phyloP scores from a whole-genome alignment of 2,888 invertebrate species.

The Anarsia innoxiella region DNA sequence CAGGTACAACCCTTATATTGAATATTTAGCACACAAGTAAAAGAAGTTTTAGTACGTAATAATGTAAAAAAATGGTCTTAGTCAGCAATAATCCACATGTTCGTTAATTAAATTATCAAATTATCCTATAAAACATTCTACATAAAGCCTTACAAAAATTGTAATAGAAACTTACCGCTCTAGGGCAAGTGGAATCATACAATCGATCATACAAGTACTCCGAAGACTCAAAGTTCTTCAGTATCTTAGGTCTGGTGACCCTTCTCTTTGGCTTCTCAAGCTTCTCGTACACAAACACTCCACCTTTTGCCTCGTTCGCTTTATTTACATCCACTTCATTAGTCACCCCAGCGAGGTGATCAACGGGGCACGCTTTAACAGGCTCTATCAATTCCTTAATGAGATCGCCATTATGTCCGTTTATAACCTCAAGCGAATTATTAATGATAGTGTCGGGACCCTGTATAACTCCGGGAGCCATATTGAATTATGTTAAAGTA shows the following conservation, averaged over 20 bases:
- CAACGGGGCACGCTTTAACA: conserved; percentile 39
- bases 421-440: conserved; percentile 29
- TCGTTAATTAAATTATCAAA: not conserved
- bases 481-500: conserved; percentile 18
- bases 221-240: conserved; percentile 53
- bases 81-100: too few species aligned
- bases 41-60: too few species aligned
- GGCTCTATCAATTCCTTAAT: conserved; percentile 30
- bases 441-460: conserved; percentile 42
- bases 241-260: conserved; percentile 51
- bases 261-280: conserved; percentile 38
- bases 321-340: conserved; percentile 4
- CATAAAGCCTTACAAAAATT: not conserved
- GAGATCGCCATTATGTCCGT: conserved; percentile 25
- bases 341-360: conserved; percentile 24
- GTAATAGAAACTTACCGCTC: conserved; percentile 42
- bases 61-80: too few species aligned
- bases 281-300: conserved; percentile 22
- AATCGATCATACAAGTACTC: conserved; percentile 59
- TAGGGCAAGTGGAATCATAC: conserved; percentile 51
- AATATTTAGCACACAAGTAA: too few species aligned
- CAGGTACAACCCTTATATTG: too few species aligned
- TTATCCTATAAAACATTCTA: not conserved
- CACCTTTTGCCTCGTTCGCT: conserved; percentile 2
- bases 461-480: conserved; percentile 58